Evolutionary conservation across 2,888 invertebrate species (phyloP), one percentile per base, ranked within the genome.

Genomic region (Ariolimax columbianus): DNA sequence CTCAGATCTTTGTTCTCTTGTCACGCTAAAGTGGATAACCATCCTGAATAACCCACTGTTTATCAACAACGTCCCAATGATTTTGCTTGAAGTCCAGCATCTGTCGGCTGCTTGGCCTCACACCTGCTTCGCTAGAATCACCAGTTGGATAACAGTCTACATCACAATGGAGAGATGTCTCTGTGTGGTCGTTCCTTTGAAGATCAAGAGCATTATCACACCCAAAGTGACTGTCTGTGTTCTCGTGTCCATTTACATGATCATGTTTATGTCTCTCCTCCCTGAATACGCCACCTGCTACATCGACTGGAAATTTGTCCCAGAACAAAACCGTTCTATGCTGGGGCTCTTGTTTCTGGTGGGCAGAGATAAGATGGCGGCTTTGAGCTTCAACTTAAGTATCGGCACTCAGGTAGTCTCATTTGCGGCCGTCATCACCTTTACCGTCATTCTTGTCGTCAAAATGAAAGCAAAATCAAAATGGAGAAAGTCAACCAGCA

Each of bases 281-380:
- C 83, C 83, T 0, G 77, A 77, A 30, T 83, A 77, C n/a, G 63
- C 47, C 23, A 68, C 68, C n/a, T 33, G 40, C 26, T 83, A 83
- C 43, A 1, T 77, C 2, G 66, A 36, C 73, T 77, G 83, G 83
- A 83, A 68, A 51, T 77, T 77, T 51, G 17, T 40, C 33, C 68
- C 66, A 1, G 2, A 30, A 14, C n/a, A 23, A 7, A 83, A 83
- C 51, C 38, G 43, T 1, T 66, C 83, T 3, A 83, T 83, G 77
- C 47, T 83, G 33, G 83, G 84, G 6, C 47, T 73, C 23, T 11
- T 75, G 0, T 78, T 70, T 51, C 77, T 55, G 11, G 36, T 33
- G 7, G 70, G 72, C 38, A 77, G 59, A 68, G 30, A 73, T 23
- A 23, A 80, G 47, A 70, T 26, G n/a, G 51, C 43, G 1, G 78